Evolutionary conservation across 2,888 invertebrate species (phyloP), one percentile per base, ranked within the genome.

Genomic region (Ferdinandea cuprea): DNA sequence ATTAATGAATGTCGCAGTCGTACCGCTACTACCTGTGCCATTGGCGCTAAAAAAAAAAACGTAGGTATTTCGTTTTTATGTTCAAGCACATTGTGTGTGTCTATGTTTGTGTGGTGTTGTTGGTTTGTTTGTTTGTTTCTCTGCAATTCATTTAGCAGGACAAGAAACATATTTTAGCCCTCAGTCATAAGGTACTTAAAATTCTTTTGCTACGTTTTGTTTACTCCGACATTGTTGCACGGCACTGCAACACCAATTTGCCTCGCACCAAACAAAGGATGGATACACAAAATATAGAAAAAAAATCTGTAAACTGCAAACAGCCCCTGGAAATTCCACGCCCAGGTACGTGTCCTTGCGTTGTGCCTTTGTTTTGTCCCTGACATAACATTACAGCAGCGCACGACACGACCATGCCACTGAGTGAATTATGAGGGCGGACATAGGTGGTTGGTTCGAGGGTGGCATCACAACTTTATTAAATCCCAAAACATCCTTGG

Each of bases 121-220:
- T n/a, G n/a, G n/a, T n/a, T n/a, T 17, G 17, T 40, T 40, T 15
- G 40, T n/a, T n/a, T n/a, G n/a, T n/a, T n/a, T 32, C 7, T 32
- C 11, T 61, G 37, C 61, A 73, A 74, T 80, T 65, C 69, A 69
- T 80, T 80, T 69, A 74, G 40, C 40, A 80, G 37, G 63, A 80
- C 66, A 68, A 73, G 69, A 44, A 40, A 73, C 61, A 77, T 73
- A 74, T 68, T 73, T 72, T 52, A 25, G 54, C 72, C 66, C 15
- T 35, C 56, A 69, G 68, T 50, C 61, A 63, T 54, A 59, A 68
- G 68, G 74, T 63, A 68, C 80, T 80, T 74, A 56, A 58, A 58
- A 59, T 65, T 61, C 73, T 68, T 32, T 68, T 35, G 28, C 46
- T 30, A 52, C 66, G 42, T 65, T 79, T 79, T 80, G 42, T 63